A percentile compares a stretch with the other conserved stretches of the same genome.
Evolutionary conservation across 2,888 invertebrate species (phyloP).

Genomic region (Sycophila texana): DNA sequence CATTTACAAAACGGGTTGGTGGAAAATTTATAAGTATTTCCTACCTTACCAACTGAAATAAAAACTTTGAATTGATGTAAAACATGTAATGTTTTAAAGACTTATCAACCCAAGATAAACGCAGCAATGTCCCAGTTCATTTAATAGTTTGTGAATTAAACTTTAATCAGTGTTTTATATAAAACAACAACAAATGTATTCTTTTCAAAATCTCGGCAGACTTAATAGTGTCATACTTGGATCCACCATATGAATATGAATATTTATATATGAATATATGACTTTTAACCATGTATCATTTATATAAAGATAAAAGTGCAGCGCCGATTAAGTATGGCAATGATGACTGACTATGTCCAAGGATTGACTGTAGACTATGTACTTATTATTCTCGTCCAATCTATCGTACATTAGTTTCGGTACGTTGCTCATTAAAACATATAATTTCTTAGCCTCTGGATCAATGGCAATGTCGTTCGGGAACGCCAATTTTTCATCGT

Average conservation of each 20-base stretch:
- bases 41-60: constrained; percentile 45
- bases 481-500: constrained; percentile 83
- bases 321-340: constrained; percentile 26
- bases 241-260: background rate
- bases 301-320: background rate
- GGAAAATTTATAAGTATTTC: constrained; percentile 9
- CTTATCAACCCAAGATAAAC: constrained; percentile 44
- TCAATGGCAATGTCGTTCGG: constrained; percentile 82
- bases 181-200: background rate
- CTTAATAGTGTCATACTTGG: background rate
- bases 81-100: background rate
- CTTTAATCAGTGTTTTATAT: background rate
- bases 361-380: constrained; percentile 27
- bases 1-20: background rate
- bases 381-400: constrained; percentile 58
- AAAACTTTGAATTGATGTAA: background rate
- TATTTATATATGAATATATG: background rate
- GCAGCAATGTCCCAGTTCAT: background rate
- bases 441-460: constrained; percentile 62
- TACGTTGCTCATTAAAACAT: constrained; percentile 69
- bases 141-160: background rate
- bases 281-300: constrained; percentile 12
- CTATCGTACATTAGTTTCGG: constrained; percentile 64
- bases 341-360: constrained; percentile 47
- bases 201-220: background rate